Evolutionary conservation across 1,140 invertebrate species (phyloP), one percentile per base, ranked within the genome.

Genomic region (Mya arenaria): DNA sequence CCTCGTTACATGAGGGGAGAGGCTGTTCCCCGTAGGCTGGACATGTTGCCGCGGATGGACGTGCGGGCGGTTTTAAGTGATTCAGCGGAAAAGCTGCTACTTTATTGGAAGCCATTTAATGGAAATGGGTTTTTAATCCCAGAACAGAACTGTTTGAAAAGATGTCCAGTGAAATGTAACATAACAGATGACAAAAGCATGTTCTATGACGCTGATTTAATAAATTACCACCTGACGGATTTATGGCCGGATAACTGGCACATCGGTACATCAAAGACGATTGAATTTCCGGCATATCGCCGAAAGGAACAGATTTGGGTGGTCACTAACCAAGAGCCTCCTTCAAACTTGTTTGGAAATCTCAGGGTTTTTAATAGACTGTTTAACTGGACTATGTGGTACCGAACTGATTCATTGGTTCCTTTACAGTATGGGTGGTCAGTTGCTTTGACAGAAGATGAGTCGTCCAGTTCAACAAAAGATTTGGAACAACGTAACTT

Each of bases 341-440:
- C 88, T 4, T 81, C 87, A 25, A 71, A 86, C 37, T 56, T 83
- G 39, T 85, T 82, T 25, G 58, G 87, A 19, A 63, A 85, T 73
- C 48, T 84, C 15, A 32, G 44, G 30, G 37, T 73, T n/a, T 71
- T 85, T 39, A 44, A 65, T 55, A 78, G 77, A 6, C n/a, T 87
- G 1, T 89, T 90, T 72, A 90, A 90, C 72, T 89, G 89, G 88
- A 89, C 89, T 5, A 81, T 85, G n/a, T 87, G 83, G 36, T 89
- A 89, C 63, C 82, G 89, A 17, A 62, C 19, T 39, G 88, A 90
- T 80, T 85, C 88, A 0, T 86, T 87, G 4, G 83, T 89, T 5
- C 84, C 83, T 23, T 74, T 82, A 0, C 72, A 81, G 2, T 90
- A 90, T 65, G 88, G 85, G 0, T 62, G 17, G n/a, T 72, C 73